Evolutionary conservation across 2,113 vertebrate genomes (phyloP), one percentile per base, ranked within the genome.

Genomic region (Theristicus caerulescens): DNA sequence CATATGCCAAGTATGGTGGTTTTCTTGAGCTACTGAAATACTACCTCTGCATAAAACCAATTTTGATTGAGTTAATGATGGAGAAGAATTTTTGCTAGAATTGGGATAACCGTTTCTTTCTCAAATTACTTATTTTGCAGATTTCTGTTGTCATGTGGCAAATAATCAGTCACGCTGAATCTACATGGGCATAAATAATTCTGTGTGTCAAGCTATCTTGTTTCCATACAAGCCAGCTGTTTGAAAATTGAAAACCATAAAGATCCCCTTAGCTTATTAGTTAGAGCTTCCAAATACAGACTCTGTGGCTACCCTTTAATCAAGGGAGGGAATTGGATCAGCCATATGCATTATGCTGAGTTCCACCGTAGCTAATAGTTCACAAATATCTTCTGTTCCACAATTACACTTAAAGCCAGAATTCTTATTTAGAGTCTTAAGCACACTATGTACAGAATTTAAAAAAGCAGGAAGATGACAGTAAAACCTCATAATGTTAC

Each of bases 181-280:
- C 47, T 86, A 19, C 24, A 47, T 4, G 6, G 40, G 29, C 55
- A 83, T 93, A 91, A 97, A 77, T 58, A 90, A 52, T 64, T 77
- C 47, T 83, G 46, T 77, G 27, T 91, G 85, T 90, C 90, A 94
- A 73, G 82, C 70, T 42, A 73, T 78, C 64, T 83, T 81, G 38
- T 84, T 95, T 93, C 76, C 34, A 70, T 70, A 77, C 42, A 59
- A 95, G 79, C 52, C 94, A 95, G 79, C 70, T 95, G 64, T 74
- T 95, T 73, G 71, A 66, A 94, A 94, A 90, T 54, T 76, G 59
- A 64, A 83, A 84, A 27, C 64, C 49, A 66, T 67, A 86, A 94
- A 86, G 79, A 81, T 59, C 34, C 46, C 62, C 12, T 81, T 78
- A 83, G 26, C 40, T 90, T 92, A 77, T 93, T 94, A 90, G 54